phyloP scores from a whole-genome alignment of 92 coral and sea anemone genomes.

The Heteractis magnifica region DNA sequence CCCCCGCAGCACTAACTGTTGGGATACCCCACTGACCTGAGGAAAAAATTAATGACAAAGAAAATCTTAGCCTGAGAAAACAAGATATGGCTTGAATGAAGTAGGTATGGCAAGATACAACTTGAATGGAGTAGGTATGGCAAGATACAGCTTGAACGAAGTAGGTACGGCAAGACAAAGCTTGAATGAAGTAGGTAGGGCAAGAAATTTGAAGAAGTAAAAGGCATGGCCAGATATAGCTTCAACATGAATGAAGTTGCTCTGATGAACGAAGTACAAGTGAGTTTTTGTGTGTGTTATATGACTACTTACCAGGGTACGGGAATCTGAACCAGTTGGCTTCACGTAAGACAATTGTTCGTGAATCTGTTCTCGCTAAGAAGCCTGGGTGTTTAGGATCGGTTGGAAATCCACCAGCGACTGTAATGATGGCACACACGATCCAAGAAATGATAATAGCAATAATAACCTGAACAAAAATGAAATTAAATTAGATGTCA shows the following conservation, averaged over 20 bases:
- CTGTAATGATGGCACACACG: constrained; percentile 79
- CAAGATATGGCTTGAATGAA: too few species aligned
- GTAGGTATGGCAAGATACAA: too few species aligned
- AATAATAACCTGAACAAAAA: constrained; percentile 60
- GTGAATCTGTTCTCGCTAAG: constrained; percentile 83
- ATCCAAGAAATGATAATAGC: constrained; percentile 75
- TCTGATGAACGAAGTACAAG: too few species aligned
- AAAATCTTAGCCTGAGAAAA: neutral
- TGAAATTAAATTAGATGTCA: neutral
- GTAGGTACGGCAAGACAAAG: too few species aligned
- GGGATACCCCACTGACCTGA: constrained; percentile 98
- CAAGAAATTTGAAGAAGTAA: too few species aligned
- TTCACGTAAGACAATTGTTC: constrained; percentile 59
- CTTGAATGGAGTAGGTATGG: too few species aligned
- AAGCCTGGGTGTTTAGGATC: constrained; percentile 52
- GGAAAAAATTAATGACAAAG: neutral
- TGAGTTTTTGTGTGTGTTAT: too few species aligned
- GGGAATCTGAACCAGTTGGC: constrained; percentile 91
- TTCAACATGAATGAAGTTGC: too few species aligned
- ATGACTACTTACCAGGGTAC: constrained; percentile 67
- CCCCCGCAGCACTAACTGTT: constrained; percentile 89
- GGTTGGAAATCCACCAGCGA: constrained; percentile 72
- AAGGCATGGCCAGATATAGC: too few species aligned
- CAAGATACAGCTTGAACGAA: too few species aligned
- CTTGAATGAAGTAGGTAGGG: too few species aligned